Percentiles rank a stretch among this genome's conserved stretches.
Conservation (phyloP, 2,113 vertebrate species). For the Plestiodon gilberti region DNA sequence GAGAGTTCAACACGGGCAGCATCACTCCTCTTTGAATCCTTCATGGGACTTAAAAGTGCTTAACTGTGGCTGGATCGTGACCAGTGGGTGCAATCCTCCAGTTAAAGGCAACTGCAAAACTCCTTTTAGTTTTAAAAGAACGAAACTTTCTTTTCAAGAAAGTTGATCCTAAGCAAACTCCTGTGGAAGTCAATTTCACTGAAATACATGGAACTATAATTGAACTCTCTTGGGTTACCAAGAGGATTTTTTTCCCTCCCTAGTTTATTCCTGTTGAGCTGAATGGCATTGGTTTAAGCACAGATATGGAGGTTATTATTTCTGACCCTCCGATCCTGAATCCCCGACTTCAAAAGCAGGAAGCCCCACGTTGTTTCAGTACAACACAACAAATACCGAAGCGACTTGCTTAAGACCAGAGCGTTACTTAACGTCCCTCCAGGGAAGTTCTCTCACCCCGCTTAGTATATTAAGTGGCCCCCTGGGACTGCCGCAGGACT, state of each 20-base stretch:
- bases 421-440: no score
- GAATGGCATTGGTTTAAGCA: neutral
- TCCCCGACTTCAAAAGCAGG: neutral
- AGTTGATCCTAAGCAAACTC: neutral
- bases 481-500: neutral
- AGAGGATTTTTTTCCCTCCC: no score
- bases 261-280: neutral
- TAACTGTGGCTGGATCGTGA: neutral
- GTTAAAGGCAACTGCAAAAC: neutral
- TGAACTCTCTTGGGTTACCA: no score
- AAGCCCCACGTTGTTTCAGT: neutral
- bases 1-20: no score
- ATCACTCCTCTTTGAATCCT: neutral
- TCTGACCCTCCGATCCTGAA: neutral
- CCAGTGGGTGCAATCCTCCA: neutral
- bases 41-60: neutral
- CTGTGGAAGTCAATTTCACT: neutral
- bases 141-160: no score
- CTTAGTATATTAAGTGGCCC: no score
- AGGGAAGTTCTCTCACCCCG: neutral
- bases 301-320: no score
- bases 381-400: neutral
- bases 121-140: neutral
- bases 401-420: neutral
- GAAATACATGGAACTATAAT: neutral